Evolutionary conservation across 2,113 vertebrate species (phyloP).

Genomic region (Oryctolagus cuniculus): DNA sequence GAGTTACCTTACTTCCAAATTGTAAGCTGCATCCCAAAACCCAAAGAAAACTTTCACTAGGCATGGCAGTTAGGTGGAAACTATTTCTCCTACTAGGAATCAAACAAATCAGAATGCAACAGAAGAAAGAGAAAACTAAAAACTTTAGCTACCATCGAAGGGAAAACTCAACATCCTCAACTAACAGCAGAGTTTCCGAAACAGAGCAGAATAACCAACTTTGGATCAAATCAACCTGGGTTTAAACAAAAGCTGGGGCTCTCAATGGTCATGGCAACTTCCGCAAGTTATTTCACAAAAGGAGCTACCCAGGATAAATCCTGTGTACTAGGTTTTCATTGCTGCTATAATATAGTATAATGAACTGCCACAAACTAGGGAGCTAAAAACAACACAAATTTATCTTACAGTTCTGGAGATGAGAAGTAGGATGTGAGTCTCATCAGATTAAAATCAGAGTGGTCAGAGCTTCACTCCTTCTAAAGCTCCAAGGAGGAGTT

Average conservation of each 20-base stretch:
- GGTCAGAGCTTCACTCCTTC: not conserved
- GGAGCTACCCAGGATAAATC: not conserved
- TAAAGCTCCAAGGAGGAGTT: not conserved
- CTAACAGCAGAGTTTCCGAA: not conserved
- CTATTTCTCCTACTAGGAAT: not conserved
- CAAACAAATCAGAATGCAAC: slow-evolving; percentile 11
- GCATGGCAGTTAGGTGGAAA: not conserved
- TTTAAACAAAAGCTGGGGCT: not conserved
- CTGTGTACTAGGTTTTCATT: not conserved
- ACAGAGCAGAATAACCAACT: not conserved
- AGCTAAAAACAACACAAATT: slow-evolving; percentile 15
- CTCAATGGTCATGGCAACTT: not conserved
- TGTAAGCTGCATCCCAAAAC: slow-evolving; percentile 26
- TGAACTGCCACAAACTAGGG: not conserved
- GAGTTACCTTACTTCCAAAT: slow-evolving; percentile 14
- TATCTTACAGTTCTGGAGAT: slow-evolving; percentile 1
- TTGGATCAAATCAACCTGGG: not conserved
- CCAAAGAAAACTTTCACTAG: not conserved
- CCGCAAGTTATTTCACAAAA: not conserved
- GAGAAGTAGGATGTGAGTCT: not conserved
- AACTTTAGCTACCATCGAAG: not conserved
- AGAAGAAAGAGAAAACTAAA: slow-evolving; percentile 33
- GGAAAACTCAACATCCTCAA: slow-evolving; percentile 42
- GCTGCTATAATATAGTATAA: not conserved
- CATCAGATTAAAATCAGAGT: slow-evolving; percentile 14